Base-by-base conservation (phyloP, 1,140 invertebrate species). In the Bombus fervidus region DNA sequence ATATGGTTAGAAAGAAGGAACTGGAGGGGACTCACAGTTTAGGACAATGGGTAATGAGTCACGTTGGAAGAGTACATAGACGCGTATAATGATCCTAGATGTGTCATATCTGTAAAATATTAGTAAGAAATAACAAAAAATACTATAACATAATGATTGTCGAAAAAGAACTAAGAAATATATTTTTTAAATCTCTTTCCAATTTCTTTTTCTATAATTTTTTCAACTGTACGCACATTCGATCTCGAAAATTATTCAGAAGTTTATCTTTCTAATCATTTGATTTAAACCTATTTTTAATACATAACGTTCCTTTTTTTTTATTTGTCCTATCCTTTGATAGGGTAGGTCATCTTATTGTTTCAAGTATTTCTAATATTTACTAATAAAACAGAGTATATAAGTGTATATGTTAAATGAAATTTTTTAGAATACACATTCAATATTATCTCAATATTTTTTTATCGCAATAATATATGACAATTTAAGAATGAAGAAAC, bases 41-140 rank as follows among this genome's bases (percentile, higher is more conserved):
- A 25, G 74, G 31, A 78, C 74, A 75, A 83, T 78, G 81, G 77
- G 43, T 83, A 47, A 78, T 83, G 81, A 83, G 62, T 83, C 81
- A 83, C 41, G 75, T 53, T 75, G 22, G 5, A 41, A 74, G 53
- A 22, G 4, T 75, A 53, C 6, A 8, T 53, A 64, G 10, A n/a
- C 31, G 8, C 9, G 6, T 25, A 64, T n/a, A 41, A 47, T 47
- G 18, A 18, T 62, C 37, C 2, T 31, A n/a, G 2, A 37, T 81
- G 34, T 80, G 34, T 71, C 34, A 31, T 69, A 66, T 9, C 1
- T 68, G 25, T 37, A 37, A 68, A 31, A 47, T n/a, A 13, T 68
- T 68, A 47, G 22, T 69, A 79, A 79, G 13, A n/a, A 22, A 22
- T 71, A 71, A 62, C 6, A 53, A 28, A 41, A 13, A 25, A 39